Percentiles rank a stretch among this genome's conserved stretches.
Conservation (phyloP, 2,888 invertebrate genomes). For the Prenolepis imparis region DNA sequence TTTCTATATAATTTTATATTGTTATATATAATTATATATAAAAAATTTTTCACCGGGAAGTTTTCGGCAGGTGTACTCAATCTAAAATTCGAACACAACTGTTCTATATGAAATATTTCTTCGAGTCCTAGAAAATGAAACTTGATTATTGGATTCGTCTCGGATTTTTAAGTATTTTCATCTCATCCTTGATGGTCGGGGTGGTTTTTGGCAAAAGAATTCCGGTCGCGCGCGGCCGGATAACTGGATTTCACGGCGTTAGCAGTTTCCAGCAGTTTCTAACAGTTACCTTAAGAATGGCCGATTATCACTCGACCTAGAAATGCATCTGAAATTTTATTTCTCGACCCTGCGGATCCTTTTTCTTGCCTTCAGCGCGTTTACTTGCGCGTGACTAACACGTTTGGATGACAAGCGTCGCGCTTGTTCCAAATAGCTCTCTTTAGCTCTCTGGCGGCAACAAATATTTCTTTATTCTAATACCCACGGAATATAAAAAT, state of each 20-base stretch:
- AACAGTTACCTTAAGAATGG: conserved; percentile 31
- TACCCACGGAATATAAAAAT: neutral
- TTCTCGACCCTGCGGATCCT: neutral
- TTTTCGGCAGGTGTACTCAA: too few species aligned
- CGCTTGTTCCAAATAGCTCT: neutral
- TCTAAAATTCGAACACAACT: too few species aligned
- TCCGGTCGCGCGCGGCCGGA: neutral
- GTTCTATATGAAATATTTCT: too few species aligned
- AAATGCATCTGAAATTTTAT: conserved; percentile 17
- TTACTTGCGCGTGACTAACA: neutral
- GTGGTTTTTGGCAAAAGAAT: conserved; percentile 53
- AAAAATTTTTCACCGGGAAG: too few species aligned
- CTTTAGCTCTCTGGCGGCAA: neutral
- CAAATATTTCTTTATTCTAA: neutral
- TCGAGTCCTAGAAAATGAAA: too few species aligned
- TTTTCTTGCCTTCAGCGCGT: neutral
- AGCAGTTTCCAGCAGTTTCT: neutral
- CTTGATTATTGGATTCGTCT: too few species aligned
- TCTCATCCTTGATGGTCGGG: too few species aligned
- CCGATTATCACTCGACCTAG: conserved; percentile 27
- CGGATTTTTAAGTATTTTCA: too few species aligned
- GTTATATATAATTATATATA: too few species aligned
- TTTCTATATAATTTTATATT: too few species aligned
- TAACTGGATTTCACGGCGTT: conserved; percentile 53
- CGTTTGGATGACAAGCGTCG: neutral